Evolutionary conservation across 2,888 invertebrate species (phyloP).

Genomic region (Papilio demoleus): DNA sequence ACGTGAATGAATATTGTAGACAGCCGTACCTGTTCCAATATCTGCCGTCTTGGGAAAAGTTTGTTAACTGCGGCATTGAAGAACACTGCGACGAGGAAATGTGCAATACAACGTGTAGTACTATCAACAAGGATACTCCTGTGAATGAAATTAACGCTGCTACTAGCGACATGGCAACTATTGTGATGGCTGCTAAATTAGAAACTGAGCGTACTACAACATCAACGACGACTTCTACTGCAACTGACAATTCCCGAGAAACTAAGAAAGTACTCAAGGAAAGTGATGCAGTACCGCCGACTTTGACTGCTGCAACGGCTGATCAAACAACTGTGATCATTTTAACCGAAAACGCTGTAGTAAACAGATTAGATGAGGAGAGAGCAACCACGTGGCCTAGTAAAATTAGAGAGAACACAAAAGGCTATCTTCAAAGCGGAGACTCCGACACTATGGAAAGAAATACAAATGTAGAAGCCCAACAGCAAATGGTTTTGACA

Average conservation of each 20-base stretch:
- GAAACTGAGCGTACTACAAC: constrained; percentile 2
- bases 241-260: constrained; percentile 24
- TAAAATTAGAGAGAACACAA: constrained; percentile 47
- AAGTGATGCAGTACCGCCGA: constrained; percentile 16
- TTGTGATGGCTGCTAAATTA: constrained; percentile 26
- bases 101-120: constrained; percentile 60
- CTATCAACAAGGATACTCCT: constrained; percentile 62
- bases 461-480: constrained; percentile 44
- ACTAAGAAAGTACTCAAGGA: constrained; percentile 31
- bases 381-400: constrained; percentile 51
- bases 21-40: constrained; percentile 70
- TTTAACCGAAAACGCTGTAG: constrained; percentile 24
- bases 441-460: constrained; percentile 48
- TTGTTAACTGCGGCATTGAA: constrained; percentile 65
- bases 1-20: constrained; percentile 65
- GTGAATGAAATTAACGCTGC: constrained; percentile 17
- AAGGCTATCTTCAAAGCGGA: constrained; percentile 43
- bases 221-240: constrained; percentile 1
- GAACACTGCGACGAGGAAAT: constrained; percentile 61
- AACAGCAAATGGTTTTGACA: constrained; percentile 41
- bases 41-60: constrained; percentile 63
- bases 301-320: constrained; percentile 38
- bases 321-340: constrained; percentile 36
- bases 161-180: constrained; percentile 22
- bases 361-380: constrained; percentile 36